These are phyloP conservation scores for Thera obeliscata DNA, from an alignment of 2,888 invertebrate species.

Conservation along the genomic window DNA sequence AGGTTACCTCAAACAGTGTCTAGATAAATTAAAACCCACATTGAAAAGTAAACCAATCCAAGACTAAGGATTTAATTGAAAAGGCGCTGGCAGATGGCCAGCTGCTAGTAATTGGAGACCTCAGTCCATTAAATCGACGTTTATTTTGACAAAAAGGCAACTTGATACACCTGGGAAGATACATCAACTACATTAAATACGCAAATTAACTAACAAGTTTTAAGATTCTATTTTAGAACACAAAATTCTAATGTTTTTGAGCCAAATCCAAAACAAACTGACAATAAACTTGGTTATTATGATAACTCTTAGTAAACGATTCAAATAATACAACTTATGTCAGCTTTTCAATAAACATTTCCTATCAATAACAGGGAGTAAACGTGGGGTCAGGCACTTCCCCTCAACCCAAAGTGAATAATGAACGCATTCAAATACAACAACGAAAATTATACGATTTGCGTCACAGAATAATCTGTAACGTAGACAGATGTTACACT, in stretches of 20 bases:
- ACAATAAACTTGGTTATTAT: not conserved
- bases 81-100: conserved; percentile 31
- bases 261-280: not conserved
- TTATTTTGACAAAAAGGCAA: conserved; percentile 34
- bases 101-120: conserved; percentile 32
- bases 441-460: conserved; percentile 45
- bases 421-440: conserved; percentile 50
- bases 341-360: conserved; percentile 51
- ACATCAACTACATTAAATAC: conserved; percentile 12
- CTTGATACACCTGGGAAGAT: conserved; percentile 33
- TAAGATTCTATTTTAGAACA: not conserved
- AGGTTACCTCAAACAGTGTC: not conserved
- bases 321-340: conserved; percentile 48
- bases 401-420: conserved; percentile 38
- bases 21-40: conserved; percentile 24
- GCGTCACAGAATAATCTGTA: conserved; percentile 31
- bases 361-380: conserved; percentile 36
- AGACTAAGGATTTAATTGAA: conserved; percentile 31
- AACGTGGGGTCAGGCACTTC: conserved; percentile 43
- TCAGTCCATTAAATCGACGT: conserved; percentile 32
- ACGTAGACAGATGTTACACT: conserved; percentile 1
- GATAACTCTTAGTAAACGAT: conserved; percentile 13
- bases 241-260: not conserved
- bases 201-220: conserved; percentile 17
- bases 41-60: conserved; percentile 29